Base-by-base conservation (phyloP, 37 sponge, comb jelly and placozoan genomes). In the Cladorhizidae sp. region DNA sequence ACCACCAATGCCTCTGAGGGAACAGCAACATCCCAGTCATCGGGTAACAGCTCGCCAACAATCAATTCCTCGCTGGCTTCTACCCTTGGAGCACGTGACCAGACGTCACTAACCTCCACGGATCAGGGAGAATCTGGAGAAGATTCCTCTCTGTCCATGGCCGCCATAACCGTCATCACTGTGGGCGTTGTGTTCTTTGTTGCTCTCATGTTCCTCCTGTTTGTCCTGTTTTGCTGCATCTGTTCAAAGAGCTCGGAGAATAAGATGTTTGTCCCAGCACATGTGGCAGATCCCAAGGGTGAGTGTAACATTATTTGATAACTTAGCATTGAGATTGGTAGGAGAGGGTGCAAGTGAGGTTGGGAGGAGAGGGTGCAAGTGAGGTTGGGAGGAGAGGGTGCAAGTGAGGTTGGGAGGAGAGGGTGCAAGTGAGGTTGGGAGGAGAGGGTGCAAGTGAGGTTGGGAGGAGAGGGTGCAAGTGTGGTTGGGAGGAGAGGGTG, bases 181-280 rank as follows among this genome's bases (percentile, higher is more conserved):
- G 59, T 73, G 35, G 83, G 83, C 0, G 74, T 45, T 2, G 0
- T 82, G 8, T 42, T 82, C 38, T 73, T 82, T 22, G 22, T 82
- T 5, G 38, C 45, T 23, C 83, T 82, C 11, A 40, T 82, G 15
- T 22, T 82, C 12, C 83, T 82, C 33, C 45, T 82, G 37, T 20
- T 82, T 51, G 83, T 82, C 29, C 73, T 82, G 18, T 42, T 73
- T 20, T 42, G 26, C 51, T 82, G 83, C 54, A 12, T 82, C 31
- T 64, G 64, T 35, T 40, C 36, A 25, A 82, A 73, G 73, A 74
- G 39, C 1, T 35, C 55, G 28, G 9, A 39, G 3, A 65, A 33
- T 15, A 65, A 65, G 11, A 32, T 45, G 49, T 45, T 45, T 45
- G 49, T 45, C 49, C 5, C 9, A 12, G n/a, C n/a, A n/a, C 5